These are phyloP conservation scores for Cacatua alba DNA, from an alignment of 2,113 vertebrate genomes.

Conservation along the genomic window DNA sequence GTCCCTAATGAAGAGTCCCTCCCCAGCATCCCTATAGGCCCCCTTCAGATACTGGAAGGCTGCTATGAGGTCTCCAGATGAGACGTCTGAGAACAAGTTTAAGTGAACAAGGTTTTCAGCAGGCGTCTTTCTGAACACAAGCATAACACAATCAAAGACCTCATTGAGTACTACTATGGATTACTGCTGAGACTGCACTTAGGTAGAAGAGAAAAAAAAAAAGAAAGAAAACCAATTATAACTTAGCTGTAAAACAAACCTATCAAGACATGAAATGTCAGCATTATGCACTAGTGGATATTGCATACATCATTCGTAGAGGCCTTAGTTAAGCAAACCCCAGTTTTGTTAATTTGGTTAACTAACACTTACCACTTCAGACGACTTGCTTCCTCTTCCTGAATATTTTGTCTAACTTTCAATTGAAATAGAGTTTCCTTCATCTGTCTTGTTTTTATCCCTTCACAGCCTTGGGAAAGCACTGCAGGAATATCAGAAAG, in stretches of 20 bases:
- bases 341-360: background rate
- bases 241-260: background rate
- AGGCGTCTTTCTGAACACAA: background rate
- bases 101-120: background rate
- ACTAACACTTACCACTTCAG: slow-evolving; percentile 80
- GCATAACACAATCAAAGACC: background rate
- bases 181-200: background rate
- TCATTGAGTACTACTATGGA: background rate
- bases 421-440: slow-evolving; percentile 86
- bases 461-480: slow-evolving; percentile 58
- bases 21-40: too few species aligned
- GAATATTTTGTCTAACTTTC: slow-evolving; percentile 76
- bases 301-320: background rate
- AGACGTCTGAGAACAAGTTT: background rate
- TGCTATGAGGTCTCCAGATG: background rate
- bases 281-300: background rate
- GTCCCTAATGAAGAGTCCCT: too few species aligned
- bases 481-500: slow-evolving; percentile 56
- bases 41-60: too few species aligned
- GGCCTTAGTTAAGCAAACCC: background rate
- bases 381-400: slow-evolving; percentile 79
- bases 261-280: background rate
- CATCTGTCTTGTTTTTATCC: slow-evolving; percentile 75
- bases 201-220: background rate
- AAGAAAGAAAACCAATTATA: background rate